phyloP scores from a whole-genome alignment of 2,113 vertebrate genomes.

The Paralichthys olivaceus region DNA sequence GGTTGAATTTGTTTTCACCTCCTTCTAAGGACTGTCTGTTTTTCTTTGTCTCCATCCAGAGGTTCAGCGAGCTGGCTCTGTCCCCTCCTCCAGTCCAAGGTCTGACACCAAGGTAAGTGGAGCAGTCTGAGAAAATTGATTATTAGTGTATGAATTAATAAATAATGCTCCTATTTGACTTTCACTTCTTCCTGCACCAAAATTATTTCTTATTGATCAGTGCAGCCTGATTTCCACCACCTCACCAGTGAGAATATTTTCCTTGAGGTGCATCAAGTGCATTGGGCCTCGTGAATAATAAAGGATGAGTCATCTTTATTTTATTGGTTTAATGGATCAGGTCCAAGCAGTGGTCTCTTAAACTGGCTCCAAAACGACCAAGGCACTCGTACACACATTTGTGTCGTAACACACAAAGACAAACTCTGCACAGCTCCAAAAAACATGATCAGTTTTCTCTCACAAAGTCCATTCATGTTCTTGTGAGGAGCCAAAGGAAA shows the following conservation, averaged over 20 bases:
- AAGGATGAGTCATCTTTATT: constrained; percentile 67
- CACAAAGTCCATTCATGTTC: background rate
- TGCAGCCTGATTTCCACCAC: constrained; percentile 15
- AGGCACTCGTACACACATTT: background rate
- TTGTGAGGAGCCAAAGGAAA: background rate
- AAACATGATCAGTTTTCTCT: background rate
- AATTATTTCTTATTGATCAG: constrained; percentile 23
- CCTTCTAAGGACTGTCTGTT: background rate
- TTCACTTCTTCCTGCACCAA: background rate
- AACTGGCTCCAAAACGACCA: constrained; percentile 26
- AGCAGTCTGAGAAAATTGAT: constrained; percentile 2
- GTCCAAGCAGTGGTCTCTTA: constrained; percentile 28
- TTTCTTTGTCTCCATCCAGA: constrained; percentile 76
- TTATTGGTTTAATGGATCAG: constrained; percentile 66
- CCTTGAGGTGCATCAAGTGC: constrained; percentile 7
- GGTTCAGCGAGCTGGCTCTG: constrained; percentile 89
- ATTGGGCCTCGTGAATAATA: constrained; percentile 53
- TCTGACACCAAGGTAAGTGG: constrained; percentile 87
- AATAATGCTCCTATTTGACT: background rate
- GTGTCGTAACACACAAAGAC: background rate
- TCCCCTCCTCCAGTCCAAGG: constrained; percentile 85
- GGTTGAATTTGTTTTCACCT: background rate
- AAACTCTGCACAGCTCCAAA: too few species aligned
- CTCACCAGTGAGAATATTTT: constrained; percentile 31
- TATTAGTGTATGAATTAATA: constrained; percentile 19